Evolutionary conservation across 2,113 vertebrate genomes (phyloP).

Genomic region (Taxidea taxus): DNA sequence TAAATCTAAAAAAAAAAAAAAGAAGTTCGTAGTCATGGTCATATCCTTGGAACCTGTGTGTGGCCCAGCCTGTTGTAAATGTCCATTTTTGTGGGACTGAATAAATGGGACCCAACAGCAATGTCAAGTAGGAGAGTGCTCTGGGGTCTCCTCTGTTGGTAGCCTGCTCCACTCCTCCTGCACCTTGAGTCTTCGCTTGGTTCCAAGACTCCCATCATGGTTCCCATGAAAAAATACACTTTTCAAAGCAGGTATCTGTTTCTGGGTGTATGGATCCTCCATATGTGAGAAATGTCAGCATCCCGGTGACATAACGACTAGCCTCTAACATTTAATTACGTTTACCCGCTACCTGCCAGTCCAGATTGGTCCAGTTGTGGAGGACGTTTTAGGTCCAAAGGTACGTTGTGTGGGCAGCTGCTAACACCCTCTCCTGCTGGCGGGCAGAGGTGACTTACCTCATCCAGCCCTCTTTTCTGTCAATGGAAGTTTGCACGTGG

Average conservation of each 20-base stretch:
- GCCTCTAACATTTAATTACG: background rate
- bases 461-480: background rate
- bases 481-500: background rate
- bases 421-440: background rate
- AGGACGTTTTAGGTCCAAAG: background rate
- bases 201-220: background rate
- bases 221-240: background rate
- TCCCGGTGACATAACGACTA: background rate
- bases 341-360: background rate
- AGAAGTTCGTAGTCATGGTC: background rate
- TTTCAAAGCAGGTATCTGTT: background rate
- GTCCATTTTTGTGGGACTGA: background rate
- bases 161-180: background rate
- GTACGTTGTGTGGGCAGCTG: accelerated
- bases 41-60: background rate
- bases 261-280: background rate
- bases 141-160: background rate
- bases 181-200: background rate
- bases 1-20: background rate
- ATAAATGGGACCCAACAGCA: background rate
- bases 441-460: background rate
- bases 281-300: background rate
- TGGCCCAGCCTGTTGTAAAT: background rate
- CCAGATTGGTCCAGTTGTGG: background rate
- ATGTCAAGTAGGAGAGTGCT: background rate